Base-by-base conservation (phyloP, 2,888 invertebrate species). In the Lasius platythorax region DNA sequence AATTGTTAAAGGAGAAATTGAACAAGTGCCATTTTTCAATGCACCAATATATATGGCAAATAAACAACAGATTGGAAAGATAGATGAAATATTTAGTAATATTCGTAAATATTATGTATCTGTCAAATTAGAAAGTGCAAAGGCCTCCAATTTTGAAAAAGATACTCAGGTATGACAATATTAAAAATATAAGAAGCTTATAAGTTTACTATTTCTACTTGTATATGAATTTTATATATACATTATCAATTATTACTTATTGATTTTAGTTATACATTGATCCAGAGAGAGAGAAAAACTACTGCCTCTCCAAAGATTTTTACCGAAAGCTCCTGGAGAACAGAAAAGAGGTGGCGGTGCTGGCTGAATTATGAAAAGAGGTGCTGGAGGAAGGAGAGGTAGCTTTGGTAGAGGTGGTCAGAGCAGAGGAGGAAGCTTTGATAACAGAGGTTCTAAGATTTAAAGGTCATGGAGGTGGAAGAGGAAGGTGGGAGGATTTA, bases 41-140 rank as follows among this genome's bases (percentile, higher is more conserved):
- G 99, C 99, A 0, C 99, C 99, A 0, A 98, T 99, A 87, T 99
- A 97, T 94, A 96, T 99, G 78, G 98, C 99, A 95, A 99, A 98
- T 95, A 99, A 99, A 95, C 98, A 99, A 94, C 99, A 99, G 95
- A 97, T 99, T 90, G 99, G 99, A 40, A 99, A 99, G 96, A 98
- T 99, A 86, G 99, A 99, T 94, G 99, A 99, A 95, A 99, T 99
- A 92, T 99, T 99, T 95, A 99, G 99, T 81, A 98, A 98, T 89
- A 96, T 99, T n/a, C 96, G 97, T 79, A 98, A 99, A 93, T 99
- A 98, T 94, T 99, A 97, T 90, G 98, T 99, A n/a, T 98, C 99
- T 0, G 98, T 99, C n/a, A 98, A 99, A 93, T 95, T 99, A 74
- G 99, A 99, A 78, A 98, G 99, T 93, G 96, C 99, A 89, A 99